A percentile compares a stretch with the other conserved stretches of the same genome.
phyloP scores from a whole-genome alignment of 2,113 vertebrate species.

The Rhagologus leucostigma region DNA sequence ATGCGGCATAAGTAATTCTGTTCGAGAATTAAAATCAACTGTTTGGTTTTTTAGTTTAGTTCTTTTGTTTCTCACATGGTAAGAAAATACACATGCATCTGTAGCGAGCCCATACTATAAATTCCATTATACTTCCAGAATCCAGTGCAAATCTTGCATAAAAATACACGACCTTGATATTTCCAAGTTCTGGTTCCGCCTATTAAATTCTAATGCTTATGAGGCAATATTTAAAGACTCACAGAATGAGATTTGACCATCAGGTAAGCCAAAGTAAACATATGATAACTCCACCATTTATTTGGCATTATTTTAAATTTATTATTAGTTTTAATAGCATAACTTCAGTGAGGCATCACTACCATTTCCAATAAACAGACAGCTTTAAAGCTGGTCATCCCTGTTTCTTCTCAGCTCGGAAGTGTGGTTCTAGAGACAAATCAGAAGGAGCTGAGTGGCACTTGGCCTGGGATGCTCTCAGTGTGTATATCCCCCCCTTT shows the following conservation, averaged over 20 bases:
- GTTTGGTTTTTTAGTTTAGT: not conserved
- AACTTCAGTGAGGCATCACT: not conserved
- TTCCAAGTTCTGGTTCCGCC: not conserved
- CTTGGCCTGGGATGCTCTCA: not conserved
- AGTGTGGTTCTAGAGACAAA: not conserved
- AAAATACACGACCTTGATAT: not conserved
- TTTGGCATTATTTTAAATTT: not conserved
- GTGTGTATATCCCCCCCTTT: rapidly evolving
- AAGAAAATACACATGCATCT: rapidly evolving
- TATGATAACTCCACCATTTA: not conserved
- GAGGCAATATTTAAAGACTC: not conserved
- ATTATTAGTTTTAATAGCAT: not conserved
- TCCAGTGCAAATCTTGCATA: not conserved
- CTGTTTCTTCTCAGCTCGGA: not conserved
- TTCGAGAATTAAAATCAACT: not conserved
- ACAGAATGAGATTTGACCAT: not conserved
- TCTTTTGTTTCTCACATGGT: not conserved
- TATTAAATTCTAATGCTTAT: not conserved
- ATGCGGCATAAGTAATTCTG: not conserved
- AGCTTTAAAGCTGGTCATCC: not conserved
- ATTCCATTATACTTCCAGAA: not conserved
- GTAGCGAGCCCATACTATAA: not conserved
- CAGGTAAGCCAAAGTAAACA: not conserved
- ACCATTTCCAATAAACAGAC: not conserved
- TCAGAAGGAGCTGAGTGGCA: not conserved